These are phyloP conservation scores for Mus caroli DNA, from an alignment of 2,797 vertebrate genomes.

Conservation along the genomic window DNA sequence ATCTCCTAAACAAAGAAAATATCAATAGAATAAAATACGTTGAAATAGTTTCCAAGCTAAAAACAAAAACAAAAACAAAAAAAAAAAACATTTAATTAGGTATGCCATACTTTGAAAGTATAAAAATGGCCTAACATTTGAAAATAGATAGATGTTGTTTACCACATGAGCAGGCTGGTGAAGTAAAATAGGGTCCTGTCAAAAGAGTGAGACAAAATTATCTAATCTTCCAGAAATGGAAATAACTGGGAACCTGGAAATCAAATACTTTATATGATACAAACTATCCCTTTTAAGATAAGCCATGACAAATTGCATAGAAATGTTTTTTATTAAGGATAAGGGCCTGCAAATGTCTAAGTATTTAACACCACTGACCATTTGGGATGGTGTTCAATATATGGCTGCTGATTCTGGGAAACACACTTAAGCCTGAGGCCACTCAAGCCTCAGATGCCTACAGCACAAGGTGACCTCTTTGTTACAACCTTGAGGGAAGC, in stretches of 20 bases:
- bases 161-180: background rate
- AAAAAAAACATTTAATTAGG: background rate
- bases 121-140: background rate
- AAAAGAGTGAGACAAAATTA: conserved; percentile 33
- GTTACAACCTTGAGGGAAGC: background rate
- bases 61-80: too few species aligned
- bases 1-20: too few species aligned
- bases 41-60: too few species aligned
- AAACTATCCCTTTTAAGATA: background rate
- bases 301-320: background rate
- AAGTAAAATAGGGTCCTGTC: conserved; percentile 3
- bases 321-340: background rate
- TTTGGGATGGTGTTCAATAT: conserved; percentile 24
- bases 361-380: background rate
- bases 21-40: too few species aligned
- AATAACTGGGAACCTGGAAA: conserved; percentile 16
- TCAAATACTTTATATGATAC: conserved; percentile 23
- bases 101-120: background rate
- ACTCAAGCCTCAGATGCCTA: background rate
- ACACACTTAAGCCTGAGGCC: background rate
- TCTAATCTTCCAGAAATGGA: background rate
- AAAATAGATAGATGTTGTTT: background rate
- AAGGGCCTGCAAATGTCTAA: background rate
- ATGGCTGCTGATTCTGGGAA: background rate
- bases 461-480: background rate